Base-by-base conservation (phyloP, 2,888 invertebrate species). In the Fragum sueziense region DNA sequence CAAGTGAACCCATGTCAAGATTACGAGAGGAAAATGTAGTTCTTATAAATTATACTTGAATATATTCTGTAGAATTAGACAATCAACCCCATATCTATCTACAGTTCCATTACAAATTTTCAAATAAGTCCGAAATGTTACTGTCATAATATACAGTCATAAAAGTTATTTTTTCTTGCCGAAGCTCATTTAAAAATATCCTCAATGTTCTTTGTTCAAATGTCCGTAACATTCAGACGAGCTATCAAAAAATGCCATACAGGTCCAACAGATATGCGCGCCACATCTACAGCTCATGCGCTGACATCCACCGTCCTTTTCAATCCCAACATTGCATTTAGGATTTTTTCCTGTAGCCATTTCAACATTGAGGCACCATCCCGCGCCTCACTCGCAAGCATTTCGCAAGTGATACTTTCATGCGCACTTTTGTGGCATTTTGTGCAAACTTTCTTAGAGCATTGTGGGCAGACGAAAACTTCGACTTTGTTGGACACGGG, bases 301-400 rank as follows among this genome's bases (percentile, higher is more conserved):
- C 41, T 90, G 85, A 81, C 91, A 92, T 0, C 92, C 92, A 37
- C 74, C 87, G 54, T 70, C 85, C 57, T 91, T 92, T 72, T 91
- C 89, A 34, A 92, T 90, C 0, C 82, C 82, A 17, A 71, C 52
- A 0, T 74, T 70, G 71, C 92, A 92, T 20, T 82, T 84, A 9
- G 92, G 91, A 78, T 91, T 51, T 90, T 86, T 9, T 73, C 77
- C 22, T 51, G 34, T 22, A 88, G 25, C 90, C 91, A 91, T 29
- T 69, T 59, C 11, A 84, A 70, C 7, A 90, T 27, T 2, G 65
- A 65, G 9, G 70, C 70, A 11, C 86, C 86, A 9, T 84, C 85
- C 1, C 72, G 67, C 25, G 80, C 82, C 17, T 77, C 79, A 20
- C 79, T 78, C 25, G 84, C 79, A 72, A 85, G 84, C 86, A 85